Percentiles rank a stretch among this genome's conserved stretches.
Conservation (phyloP, 2,113 vertebrate species). For the Micromys minutus region DNA sequence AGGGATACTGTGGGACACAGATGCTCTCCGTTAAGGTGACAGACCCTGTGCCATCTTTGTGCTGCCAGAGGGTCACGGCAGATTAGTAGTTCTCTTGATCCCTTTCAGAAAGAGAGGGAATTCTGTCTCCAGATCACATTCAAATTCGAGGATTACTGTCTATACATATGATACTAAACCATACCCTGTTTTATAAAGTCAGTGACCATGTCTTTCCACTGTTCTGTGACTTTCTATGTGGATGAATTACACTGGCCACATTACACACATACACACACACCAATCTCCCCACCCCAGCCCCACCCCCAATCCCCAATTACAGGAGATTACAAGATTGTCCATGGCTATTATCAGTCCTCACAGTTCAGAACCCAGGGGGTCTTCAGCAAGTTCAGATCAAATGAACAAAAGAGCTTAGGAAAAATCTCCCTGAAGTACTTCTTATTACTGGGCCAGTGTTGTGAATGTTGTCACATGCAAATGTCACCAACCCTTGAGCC, state of each 20-base stretch:
- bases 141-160: conserved; percentile 54
- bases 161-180: conserved; percentile 34
- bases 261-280: background rate
- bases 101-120: background rate
- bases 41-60: conserved; percentile 7
- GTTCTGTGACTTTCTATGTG: background rate
- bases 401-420: background rate
- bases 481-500: background rate
- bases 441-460: background rate
- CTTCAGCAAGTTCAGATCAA: conserved; percentile 10
- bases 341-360: background rate
- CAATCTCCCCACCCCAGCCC: too few species aligned
- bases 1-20: conserved; percentile 49
- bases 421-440: background rate
- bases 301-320: background rate
- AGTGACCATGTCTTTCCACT: conserved; percentile 22
- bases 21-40: conserved; percentile 30
- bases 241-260: background rate
- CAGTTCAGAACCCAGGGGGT: background rate
- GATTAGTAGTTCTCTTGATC: conserved; percentile 56
- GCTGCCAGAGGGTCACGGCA: background rate
- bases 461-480: background rate
- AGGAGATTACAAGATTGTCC: background rate
- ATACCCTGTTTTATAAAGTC: conserved; percentile 41
- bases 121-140: conserved; percentile 63